phyloP scores from a whole-genome alignment of 2,797 vertebrate species.

The Agapornis canus region DNA sequence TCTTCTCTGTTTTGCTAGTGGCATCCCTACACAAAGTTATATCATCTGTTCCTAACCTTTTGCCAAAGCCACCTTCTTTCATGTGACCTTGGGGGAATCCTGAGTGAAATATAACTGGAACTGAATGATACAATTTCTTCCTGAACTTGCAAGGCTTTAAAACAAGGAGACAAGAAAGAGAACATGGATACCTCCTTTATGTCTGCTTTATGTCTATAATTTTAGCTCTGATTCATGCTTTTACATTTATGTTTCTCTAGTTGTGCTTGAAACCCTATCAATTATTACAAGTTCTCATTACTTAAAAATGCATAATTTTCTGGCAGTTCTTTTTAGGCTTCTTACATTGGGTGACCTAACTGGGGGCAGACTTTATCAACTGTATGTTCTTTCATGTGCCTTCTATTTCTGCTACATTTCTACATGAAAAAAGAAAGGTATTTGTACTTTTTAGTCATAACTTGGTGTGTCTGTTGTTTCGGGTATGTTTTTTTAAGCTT shows the following conservation, averaged over 20 bases:
- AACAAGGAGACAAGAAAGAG: background rate
- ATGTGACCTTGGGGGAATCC: background rate
- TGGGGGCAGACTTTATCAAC: background rate
- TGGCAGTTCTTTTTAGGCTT: background rate
- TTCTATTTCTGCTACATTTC: background rate
- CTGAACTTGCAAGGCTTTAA: background rate
- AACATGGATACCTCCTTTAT: background rate
- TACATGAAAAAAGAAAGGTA: background rate
- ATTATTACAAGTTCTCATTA: background rate
- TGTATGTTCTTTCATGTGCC: background rate
- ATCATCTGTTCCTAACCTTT: background rate
- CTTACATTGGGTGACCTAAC: background rate
- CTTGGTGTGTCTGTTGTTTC: rapidly evolving
- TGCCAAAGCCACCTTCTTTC: background rate
- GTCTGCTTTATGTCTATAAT: background rate
- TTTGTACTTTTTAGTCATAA: background rate
- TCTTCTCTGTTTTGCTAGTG: background rate
- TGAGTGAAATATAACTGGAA: background rate
- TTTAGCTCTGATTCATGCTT: background rate
- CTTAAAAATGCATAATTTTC: background rate
- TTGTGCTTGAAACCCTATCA: background rate
- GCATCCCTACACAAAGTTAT: background rate
- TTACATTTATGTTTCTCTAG: background rate
- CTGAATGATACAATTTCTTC: background rate
- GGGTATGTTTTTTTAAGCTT: background rate